Evolutionary conservation across 2,888 invertebrate species (phyloP).

Genomic region (Hirtodrosophila alboralis): DNA sequence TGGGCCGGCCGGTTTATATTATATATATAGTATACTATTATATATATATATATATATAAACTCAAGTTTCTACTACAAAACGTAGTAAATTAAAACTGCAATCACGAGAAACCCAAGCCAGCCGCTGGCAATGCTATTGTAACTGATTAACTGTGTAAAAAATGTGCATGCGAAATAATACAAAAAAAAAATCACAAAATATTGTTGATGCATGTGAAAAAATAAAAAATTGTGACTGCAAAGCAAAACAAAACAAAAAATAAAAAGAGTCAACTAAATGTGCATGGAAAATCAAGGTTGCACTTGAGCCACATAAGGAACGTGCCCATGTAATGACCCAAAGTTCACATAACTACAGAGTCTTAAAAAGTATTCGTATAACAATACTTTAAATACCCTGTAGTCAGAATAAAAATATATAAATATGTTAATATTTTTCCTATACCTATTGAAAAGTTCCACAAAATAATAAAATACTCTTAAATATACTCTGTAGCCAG

Average conservation of each 20-base stretch:
- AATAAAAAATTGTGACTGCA: slow-evolving; percentile 45
- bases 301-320: slow-evolving; percentile 61
- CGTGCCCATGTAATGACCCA: slow-evolving; percentile 55
- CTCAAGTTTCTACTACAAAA: slow-evolving; percentile 46
- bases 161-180: slow-evolving; percentile 47
- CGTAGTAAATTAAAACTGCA: slow-evolving; percentile 77
- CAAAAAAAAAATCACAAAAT: slow-evolving; percentile 40
- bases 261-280: slow-evolving; percentile 48
- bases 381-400: no score
- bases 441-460: no score
- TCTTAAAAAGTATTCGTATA: no score
- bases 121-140: slow-evolving; percentile 62
- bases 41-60: slow-evolving; percentile 7
- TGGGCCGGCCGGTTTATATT: slow-evolving; percentile 74
- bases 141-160: slow-evolving; percentile 71
- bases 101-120: slow-evolving; percentile 72
- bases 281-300: slow-evolving; percentile 76
- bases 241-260: slow-evolving; percentile 47
- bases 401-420: no score
- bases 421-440: no score
- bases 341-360: slow-evolving; percentile 38
- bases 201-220: slow-evolving; percentile 77
- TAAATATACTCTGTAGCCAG: no score
- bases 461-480: no score
- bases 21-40: slow-evolving; percentile 13